Evolutionary conservation across 2,888 invertebrate genomes (phyloP), one percentile per base, ranked within the genome.

Genomic region (Gibbula magus): DNA sequence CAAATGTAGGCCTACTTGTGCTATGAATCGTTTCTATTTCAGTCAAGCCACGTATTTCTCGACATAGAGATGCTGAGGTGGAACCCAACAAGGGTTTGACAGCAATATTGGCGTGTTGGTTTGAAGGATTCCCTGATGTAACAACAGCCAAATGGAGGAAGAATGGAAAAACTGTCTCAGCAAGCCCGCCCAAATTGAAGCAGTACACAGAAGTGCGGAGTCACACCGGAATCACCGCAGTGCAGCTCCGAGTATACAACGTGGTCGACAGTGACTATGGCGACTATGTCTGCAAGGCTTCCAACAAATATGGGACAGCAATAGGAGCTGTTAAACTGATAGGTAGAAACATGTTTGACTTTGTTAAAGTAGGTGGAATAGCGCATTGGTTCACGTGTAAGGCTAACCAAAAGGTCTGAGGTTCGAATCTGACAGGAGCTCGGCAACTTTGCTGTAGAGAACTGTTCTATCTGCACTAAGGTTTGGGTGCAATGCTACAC

Each of bases 121-220:
- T 79, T 25, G 39, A 35, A 16, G 79, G 79, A 18, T 74, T 74
- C n/a, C 79, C 79, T 25, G 79, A 79, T 29, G 45, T 67, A 2
- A 16, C 10, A 25, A 56, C 29, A 8, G 51, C 67, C 22, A 45
- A 61, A n/a, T 78, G 77, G 77, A 78, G 39, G 52, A 67, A 67
- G 20, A 20, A 78, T 18, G 67, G 52, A 16, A 45, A 78, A 22
- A n/a, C 39, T 2, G 10, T 78, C n/a, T 51, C 16, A 13, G 35
- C 70, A 4, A 25, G 25, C 13, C n/a, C 51, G 18, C 20, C 45
- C 53, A 75, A 75, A 32, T 22, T 75, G n/a, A 53, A 75, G 35
- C 54, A 25, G 29, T 75, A 53, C 32, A 13, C 18, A 18, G 75
- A 75, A 22, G 32, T 53, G 7, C 7, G 75, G n/a, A 35, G 32